These are phyloP conservation scores for Camelus bactrianus DNA, from an alignment of 2,113 vertebrate species.

Conservation along the genomic window DNA sequence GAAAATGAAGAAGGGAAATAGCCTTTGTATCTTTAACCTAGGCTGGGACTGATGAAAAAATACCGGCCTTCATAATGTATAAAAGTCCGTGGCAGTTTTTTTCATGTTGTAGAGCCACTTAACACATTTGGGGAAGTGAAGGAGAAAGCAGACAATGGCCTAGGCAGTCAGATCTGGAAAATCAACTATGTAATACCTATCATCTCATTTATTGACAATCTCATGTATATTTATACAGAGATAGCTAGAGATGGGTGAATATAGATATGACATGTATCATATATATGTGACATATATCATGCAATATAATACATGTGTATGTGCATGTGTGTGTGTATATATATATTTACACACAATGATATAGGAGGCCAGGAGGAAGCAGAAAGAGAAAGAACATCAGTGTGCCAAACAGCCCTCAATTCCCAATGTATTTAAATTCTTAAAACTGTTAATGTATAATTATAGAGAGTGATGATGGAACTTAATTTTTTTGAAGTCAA, in stretches of 20 bases:
- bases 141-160: not conserved
- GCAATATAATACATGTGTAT: not conserved
- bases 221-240: not conserved
- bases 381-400: not conserved
- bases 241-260: not conserved
- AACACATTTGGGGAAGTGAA: not conserved
- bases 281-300: not conserved
- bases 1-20: conserved; percentile 31
- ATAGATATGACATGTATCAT: not conserved
- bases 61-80: not conserved
- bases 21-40: not conserved
- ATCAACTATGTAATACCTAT: not conserved
- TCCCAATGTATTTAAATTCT: not conserved
- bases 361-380: not conserved
- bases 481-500: not conserved
- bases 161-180: conserved; percentile 49
- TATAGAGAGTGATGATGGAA: not conserved
- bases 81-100: not conserved
- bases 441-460: not conserved
- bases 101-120: not conserved
- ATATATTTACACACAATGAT: not conserved
- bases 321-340: not conserved
- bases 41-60: not conserved
- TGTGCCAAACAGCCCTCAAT: not conserved
- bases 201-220: no score